Evolutionary conservation across 2,113 vertebrate species (phyloP).

Genomic region (Actenoides lindsayi): DNA sequence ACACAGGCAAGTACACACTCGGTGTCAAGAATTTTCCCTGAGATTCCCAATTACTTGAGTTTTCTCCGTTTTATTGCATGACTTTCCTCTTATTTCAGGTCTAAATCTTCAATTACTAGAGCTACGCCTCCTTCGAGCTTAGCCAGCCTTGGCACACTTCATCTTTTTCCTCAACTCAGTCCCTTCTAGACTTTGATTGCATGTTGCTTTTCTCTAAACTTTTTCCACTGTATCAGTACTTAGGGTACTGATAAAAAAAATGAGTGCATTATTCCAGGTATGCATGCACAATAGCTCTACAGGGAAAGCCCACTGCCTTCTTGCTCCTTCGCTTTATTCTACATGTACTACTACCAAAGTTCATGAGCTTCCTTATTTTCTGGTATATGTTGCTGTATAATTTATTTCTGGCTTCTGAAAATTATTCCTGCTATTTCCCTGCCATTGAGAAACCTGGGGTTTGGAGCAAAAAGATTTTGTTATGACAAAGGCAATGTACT

Average conservation of each 20-base stretch:
- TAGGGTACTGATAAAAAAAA: neutral
- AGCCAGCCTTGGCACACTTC: neutral
- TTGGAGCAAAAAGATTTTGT: neutral
- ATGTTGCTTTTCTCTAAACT: neutral
- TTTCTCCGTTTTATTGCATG: neutral
- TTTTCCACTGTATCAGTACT: conserved; percentile 8
- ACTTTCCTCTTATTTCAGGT: neutral
- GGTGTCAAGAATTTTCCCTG: neutral
- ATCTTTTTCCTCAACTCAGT: neutral
- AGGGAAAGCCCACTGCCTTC: neutral
- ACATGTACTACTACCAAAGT: neutral
- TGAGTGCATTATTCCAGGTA: neutral
- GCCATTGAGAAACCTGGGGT: neutral
- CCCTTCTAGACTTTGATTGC: neutral
- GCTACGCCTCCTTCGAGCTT: neutral
- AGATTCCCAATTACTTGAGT: neutral
- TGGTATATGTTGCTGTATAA: neutral
- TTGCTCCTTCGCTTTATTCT: neutral
- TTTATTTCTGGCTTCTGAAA: neutral
- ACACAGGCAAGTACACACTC: neutral
- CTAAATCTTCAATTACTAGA: neutral
- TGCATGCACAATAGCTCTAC: neutral
- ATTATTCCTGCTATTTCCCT: neutral
- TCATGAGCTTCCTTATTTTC: neutral
- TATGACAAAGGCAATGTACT: neutral